phyloP scores from a whole-genome alignment of 92 coral and sea anemone genomes.

The Heteractis magnifica region DNA sequence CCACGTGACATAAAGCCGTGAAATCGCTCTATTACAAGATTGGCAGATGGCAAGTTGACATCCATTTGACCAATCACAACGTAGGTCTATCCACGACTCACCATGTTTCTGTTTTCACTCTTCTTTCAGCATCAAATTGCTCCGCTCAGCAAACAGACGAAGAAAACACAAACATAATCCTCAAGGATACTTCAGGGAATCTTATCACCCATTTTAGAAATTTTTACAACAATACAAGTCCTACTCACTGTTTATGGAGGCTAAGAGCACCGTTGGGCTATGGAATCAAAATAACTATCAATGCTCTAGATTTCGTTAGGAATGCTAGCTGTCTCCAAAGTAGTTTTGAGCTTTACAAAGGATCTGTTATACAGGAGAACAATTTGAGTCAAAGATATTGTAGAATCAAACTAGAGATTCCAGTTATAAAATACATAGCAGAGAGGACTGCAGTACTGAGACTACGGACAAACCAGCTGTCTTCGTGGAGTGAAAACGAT shows the following conservation, averaged over 20 bases:
- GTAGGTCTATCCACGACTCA: no score
- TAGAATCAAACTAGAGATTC: neutral
- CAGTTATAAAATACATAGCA: conserved; percentile 10
- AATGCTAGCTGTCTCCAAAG: conserved; percentile 18
- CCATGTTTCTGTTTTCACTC: neutral
- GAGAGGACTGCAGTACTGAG: conserved; percentile 12
- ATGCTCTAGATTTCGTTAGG: neutral
- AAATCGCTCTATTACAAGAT: no score
- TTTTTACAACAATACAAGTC: neutral
- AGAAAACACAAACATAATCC: conserved; percentile 31
- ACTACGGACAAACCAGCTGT: neutral
- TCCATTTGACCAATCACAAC: no score
- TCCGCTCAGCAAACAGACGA: conserved; percentile 12
- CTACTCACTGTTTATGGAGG: conserved; percentile 21
- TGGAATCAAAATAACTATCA: conserved; percentile 20
- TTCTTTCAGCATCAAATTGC: conserved; percentile 32
- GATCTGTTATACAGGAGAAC: neutral
- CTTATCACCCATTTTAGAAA: conserved; percentile 1
- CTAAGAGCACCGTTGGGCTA: conserved; percentile 7
- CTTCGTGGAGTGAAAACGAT: conserved; percentile 8
- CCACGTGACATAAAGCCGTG: no score
- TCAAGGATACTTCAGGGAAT: conserved; percentile 16
- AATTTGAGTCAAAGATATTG: conserved; percentile 6
- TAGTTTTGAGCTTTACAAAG: conserved; percentile 5
- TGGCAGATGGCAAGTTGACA: no score